Evolutionary conservation across 2,797 vertebrate species (phyloP).

Genomic region (Sarcoramphus papa): DNA sequence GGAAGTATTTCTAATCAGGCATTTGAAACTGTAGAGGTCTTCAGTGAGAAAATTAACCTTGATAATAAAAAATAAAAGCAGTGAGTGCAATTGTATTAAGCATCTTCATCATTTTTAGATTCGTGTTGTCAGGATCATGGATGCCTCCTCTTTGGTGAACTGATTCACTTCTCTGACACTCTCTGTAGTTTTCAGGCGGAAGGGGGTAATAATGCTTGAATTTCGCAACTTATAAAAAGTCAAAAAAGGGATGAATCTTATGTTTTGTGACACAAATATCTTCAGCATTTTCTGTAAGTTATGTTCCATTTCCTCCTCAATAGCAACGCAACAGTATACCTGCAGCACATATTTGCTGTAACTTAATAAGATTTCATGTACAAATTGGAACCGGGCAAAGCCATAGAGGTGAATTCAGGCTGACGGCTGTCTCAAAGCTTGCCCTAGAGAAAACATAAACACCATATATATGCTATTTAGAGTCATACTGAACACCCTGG

Average conservation of each 20-base stretch:
- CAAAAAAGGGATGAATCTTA: not conserved
- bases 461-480: not conserved
- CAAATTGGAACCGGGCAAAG: not conserved
- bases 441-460: not conserved
- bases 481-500: not conserved
- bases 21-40: not conserved
- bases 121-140: not conserved
- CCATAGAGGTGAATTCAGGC: not conserved
- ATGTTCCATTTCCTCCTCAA: not conserved
- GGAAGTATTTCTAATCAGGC: not conserved
- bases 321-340: not conserved
- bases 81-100: not conserved
- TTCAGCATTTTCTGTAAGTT: not conserved
- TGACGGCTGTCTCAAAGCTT: not conserved
- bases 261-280: not conserved
- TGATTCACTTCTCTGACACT: not conserved
- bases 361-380: not conserved
- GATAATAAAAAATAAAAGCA: not conserved
- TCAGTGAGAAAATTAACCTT: conserved; percentile 25
- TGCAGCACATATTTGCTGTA: not conserved
- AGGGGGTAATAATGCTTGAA: not conserved
- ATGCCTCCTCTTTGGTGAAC: not conserved
- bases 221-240: not conserved
- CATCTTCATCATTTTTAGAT: not conserved
- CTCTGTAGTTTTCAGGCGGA: not conserved